Evolutionary conservation across 1,140 invertebrate species (phyloP).

Genomic region (Drosophila nigromelanica): DNA sequence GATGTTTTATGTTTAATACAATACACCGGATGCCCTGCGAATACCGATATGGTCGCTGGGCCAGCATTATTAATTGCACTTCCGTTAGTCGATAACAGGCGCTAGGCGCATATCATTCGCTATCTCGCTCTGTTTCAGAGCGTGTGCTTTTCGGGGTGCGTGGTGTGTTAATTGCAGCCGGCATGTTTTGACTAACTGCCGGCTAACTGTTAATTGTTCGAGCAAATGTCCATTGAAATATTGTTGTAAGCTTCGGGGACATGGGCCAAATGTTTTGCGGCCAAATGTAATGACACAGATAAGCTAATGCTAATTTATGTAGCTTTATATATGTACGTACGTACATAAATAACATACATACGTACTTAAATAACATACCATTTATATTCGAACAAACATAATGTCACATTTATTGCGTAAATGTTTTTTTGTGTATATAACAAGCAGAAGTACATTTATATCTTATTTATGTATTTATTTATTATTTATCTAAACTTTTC

Average conservation of each 20-base stretch:
- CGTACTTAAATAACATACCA: background rate
- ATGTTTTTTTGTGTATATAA: too few species aligned
- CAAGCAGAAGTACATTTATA: too few species aligned
- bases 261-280: constrained; percentile 18
- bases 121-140: background rate
- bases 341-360: background rate
- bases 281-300: constrained; percentile 26
- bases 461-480: too few species aligned
- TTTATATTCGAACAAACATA: background rate
- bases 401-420: too few species aligned
- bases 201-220: constrained; percentile 70
- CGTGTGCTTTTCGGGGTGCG: background rate
- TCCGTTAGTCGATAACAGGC: constrained; percentile 58
- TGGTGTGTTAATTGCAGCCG: constrained; percentile 67
- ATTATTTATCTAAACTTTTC: too few species aligned
- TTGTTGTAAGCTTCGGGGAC: constrained; percentile 40
- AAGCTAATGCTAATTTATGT: constrained; percentile 31
- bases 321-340: background rate
- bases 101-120: constrained; percentile 6
- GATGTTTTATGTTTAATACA: constrained; percentile 58
- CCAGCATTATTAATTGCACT: constrained; percentile 73
- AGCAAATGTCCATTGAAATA: constrained; percentile 56
- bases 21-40: constrained; percentile 7
- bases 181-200: constrained; percentile 56
- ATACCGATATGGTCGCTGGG: constrained; percentile 22